phyloP scores from a whole-genome alignment of 1,140 invertebrate genomes.

The Hyles vespertilio region DNA sequence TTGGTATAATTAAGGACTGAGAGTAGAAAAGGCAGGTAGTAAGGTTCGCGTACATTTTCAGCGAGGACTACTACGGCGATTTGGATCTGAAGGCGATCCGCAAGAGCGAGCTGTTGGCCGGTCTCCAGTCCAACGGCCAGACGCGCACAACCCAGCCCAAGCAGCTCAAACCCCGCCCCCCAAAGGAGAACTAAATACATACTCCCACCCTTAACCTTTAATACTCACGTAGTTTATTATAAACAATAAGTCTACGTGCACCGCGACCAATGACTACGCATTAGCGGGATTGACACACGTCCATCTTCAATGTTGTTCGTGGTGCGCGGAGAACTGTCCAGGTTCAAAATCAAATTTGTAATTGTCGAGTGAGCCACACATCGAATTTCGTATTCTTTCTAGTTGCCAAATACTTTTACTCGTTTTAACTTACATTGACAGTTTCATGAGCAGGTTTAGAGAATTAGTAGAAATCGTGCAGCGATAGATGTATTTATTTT shows the following conservation, averaged over 20 bases:
- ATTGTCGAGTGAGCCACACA: conserved; percentile 50
- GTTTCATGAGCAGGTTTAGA: conserved; percentile 57
- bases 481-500: conserved; percentile 65
- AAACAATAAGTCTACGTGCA: conserved; percentile 42
- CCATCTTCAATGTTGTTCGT: conserved; percentile 34
- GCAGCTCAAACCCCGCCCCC: conserved; percentile 75
- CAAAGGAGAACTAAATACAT: conserved; percentile 65
- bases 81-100: conserved; percentile 94
- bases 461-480: conserved; percentile 54
- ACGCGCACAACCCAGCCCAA: conserved; percentile 73
- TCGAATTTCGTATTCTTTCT: conserved; percentile 58
- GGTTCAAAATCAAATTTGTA: conserved; percentile 54
- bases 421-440: conserved; percentile 54
- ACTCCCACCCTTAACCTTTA: conserved; percentile 49
- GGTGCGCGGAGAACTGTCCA: conserved; percentile 46
- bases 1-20: conserved; percentile 40
- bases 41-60: conserved; percentile 76
- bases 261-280: conserved; percentile 30
- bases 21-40: conserved; percentile 57
- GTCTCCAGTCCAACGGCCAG: conserved; percentile 81
- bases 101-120: conserved; percentile 91
- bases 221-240: conserved; percentile 63
- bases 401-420: conserved; percentile 69
- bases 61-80: conserved; percentile 97
- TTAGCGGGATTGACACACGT: conserved; percentile 16